phyloP scores from a whole-genome alignment of 2,888 invertebrate genomes.

The Euproctis similis region DNA sequence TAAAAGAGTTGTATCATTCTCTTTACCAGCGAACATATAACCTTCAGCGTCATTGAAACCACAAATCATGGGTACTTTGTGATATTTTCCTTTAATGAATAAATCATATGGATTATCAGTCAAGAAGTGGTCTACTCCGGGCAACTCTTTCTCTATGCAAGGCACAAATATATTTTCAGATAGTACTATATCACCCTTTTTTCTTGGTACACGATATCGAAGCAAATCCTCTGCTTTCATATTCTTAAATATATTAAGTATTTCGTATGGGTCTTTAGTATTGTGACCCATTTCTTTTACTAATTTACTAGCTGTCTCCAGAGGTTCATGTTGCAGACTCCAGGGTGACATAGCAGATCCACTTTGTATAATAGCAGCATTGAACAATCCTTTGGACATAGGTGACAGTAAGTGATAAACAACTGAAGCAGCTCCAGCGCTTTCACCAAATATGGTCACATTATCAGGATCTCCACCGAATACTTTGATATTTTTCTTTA shows the following conservation, averaged over 20 bases:
- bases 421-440: conserved; percentile 61
- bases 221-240: conserved; percentile 37
- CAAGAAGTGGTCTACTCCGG: conserved; percentile 38
- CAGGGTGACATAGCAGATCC: conserved; percentile 59
- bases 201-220: conserved; percentile 45
- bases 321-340: conserved; percentile 55
- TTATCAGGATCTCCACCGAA: conserved; percentile 61
- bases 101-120: conserved; percentile 49
- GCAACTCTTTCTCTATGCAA: conserved; percentile 44
- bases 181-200: conserved; percentile 45
- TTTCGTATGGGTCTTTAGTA: conserved; percentile 39
- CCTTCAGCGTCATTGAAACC: conserved; percentile 61
- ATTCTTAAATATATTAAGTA: conserved; percentile 41
- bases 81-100: conserved; percentile 36
- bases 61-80: conserved; percentile 53
- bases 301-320: conserved; percentile 41
- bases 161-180: conserved; percentile 65
- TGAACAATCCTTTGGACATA: conserved; percentile 53
- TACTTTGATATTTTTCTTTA: conserved; percentile 44
- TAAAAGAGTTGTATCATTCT: conserved; percentile 49
- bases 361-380: conserved; percentile 60
- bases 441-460: conserved; percentile 61
- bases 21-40: conserved; percentile 56
- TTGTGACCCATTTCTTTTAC: conserved; percentile 42
- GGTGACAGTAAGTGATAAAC: conserved; percentile 54